Conservation (phyloP, 2,888 invertebrate genomes). For the Lasioglossum leucozonium region DNA sequence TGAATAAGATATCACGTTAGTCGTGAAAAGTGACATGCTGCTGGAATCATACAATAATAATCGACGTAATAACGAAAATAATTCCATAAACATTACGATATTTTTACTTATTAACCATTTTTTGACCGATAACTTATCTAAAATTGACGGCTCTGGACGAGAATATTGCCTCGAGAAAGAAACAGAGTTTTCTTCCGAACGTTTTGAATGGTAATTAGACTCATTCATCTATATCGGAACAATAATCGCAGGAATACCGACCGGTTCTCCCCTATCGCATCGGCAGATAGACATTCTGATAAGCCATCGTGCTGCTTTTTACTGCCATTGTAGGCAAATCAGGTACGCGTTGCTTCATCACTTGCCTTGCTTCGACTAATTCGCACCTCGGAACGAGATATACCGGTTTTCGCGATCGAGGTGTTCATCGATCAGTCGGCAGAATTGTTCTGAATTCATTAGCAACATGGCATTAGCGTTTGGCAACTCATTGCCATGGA, state of each 20-base stretch:
- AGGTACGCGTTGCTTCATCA: constrained; percentile 55
- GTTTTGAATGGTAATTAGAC: constrained; percentile 41
- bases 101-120: not conserved
- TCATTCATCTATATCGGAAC: constrained; percentile 28
- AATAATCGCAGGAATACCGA: constrained; percentile 42
- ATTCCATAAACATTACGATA: not conserved
- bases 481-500: not conserved
- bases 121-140: not conserved
- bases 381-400: constrained; percentile 43
- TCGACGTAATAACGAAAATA: not conserved
- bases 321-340: constrained; percentile 63
- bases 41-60: not conserved
- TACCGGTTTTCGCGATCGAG: constrained; percentile 14
- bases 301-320: constrained; percentile 35
- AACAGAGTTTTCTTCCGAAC: constrained; percentile 5
- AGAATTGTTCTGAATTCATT: constrained; percentile 1
- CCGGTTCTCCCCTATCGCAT: constrained; percentile 21
- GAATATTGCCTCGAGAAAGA: not conserved
- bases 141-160: not conserved
- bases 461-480: not conserved
- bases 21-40: too few relatives aligned
- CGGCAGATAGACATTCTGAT: constrained; percentile 30
- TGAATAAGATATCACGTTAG: not conserved
- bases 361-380: constrained; percentile 63
- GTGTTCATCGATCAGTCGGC: not conserved